Evolutionary conservation across 2,797 vertebrate species (phyloP).

Genomic region (Tokudaia tokunoshimensis): DNA sequence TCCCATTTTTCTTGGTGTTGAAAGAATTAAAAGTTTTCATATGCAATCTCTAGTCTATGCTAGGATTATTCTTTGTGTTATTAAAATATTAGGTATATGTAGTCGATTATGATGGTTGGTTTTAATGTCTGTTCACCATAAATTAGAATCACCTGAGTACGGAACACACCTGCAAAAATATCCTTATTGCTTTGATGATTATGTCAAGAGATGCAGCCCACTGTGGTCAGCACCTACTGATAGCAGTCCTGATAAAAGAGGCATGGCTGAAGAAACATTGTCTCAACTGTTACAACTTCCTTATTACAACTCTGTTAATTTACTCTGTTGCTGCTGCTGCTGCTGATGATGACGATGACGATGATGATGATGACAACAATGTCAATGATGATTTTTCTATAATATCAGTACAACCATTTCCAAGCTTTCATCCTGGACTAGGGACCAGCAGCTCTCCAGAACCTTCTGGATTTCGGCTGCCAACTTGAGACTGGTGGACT

Average conservation of each 20-base stretch:
- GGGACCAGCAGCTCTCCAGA: neutral
- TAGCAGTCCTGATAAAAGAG: neutral
- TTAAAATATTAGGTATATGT: neutral
- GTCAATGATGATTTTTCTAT: neutral
- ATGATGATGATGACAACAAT: neutral
- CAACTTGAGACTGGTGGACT: neutral
- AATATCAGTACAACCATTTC: neutral
- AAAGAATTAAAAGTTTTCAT: neutral
- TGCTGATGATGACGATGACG: no score
- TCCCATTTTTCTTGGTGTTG: neutral
- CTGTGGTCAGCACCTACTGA: neutral
- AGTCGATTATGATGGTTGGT: neutral
- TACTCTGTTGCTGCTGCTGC: neutral
- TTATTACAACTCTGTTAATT: neutral
- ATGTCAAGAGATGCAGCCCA: neutral
- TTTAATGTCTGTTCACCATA: neutral
- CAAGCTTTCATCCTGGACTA: neutral
- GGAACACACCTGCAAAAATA: neutral
- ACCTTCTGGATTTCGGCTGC: neutral
- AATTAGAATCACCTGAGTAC: neutral
- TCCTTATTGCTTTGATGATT: neutral
- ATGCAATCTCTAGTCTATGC: neutral
- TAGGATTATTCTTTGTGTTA: neutral
- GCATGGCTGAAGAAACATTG: neutral
- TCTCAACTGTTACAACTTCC: neutral